Base-by-base conservation (phyloP, 2,797 vertebrate species). In the Danio kyathit region DNA sequence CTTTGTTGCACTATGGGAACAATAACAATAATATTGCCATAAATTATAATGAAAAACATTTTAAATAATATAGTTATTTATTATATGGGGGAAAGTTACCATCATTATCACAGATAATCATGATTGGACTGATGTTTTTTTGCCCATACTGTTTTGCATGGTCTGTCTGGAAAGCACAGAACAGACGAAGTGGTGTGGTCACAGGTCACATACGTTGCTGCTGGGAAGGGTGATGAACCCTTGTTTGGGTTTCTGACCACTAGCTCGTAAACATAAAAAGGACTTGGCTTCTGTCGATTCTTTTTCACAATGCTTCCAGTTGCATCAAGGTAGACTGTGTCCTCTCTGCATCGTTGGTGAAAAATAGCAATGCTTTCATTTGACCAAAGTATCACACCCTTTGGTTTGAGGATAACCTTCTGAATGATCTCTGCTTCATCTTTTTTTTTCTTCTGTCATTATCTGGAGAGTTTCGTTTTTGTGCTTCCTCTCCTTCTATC, bases 51-150 rank as follows among this genome's bases (percentile, higher is more conserved):
- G 29, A 29, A 29, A 29, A 29, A 29, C 29, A 29, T 29, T 29
- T 1, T 1, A 29, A 29, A 29, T 29, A 29, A 29, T 29, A 29
- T 1, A 29, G 29, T 1, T 29, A 3, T 29, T 29, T 29, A 29
- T 29, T 29, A 3, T 29, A 29, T 29, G 1, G 29, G 1, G 29
- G 29, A 29, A 29, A 29, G 29, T 13, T 48, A 61, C 60, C n/a
- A n/a, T n/a, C n/a, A n/a, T 76, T 76, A 84, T 81, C 79, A 63
- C 83, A 79, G 6, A 80, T 40, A 14, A 82, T 41, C 75, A 82
- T 82, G 40, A 64, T 52, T 74, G 71, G 67, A 16, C 57, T 19
- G 14, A 57, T 69, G 12, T 49, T 49, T 38, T 69, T 69, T 11
- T 67, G 43, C 48, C 65, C 44, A 21, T 48, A 49, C 12, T 67